Percentiles rank a stretch among this genome's conserved stretches.
Evolutionary conservation across 2,888 invertebrate species (phyloP).

Genomic region (Dascillus cervinus): DNA sequence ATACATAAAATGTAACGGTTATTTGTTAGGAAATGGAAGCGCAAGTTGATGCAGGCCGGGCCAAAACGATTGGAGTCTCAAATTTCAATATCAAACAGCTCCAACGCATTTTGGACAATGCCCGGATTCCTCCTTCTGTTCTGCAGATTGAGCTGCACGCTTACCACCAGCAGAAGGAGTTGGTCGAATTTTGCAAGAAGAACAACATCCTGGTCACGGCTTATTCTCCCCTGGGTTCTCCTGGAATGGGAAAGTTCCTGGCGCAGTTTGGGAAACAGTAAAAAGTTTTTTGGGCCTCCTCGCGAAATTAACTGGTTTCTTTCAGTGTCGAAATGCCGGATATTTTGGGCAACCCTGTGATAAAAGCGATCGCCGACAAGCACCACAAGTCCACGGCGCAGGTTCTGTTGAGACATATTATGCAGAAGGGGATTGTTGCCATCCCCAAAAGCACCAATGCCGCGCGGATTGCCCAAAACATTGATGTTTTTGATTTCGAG

Average conservation of each 20-base stretch:
- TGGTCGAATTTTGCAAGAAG: constrained; percentile 54
- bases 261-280: constrained; percentile 44
- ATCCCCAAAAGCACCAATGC: constrained; percentile 82
- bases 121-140: constrained; percentile 55
- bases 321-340: constrained; percentile 56
- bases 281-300: not conserved
- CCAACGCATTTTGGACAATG: constrained; percentile 51
- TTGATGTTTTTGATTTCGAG: constrained; percentile 66
- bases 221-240: constrained; percentile 72
- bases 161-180: constrained; percentile 63
- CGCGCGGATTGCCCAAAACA: constrained; percentile 64
- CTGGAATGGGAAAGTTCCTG: constrained; percentile 53
- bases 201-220: constrained; percentile 65
- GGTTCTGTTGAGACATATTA: constrained; percentile 58
- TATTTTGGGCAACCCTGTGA: constrained; percentile 54
- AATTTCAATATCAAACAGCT: constrained; percentile 75
- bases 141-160: constrained; percentile 70
- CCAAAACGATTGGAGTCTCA: constrained; percentile 76
- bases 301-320: constrained; percentile 5
- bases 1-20: no score
- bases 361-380: constrained; percentile 45
- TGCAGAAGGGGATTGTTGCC: constrained; percentile 64
- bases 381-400: constrained; percentile 68
- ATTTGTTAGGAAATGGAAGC: constrained; percentile 57
- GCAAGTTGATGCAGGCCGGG: constrained; percentile 58